Evolutionary conservation across 2,888 invertebrate species (phyloP).

Genomic region (Amblyjoppa proteus): DNA sequence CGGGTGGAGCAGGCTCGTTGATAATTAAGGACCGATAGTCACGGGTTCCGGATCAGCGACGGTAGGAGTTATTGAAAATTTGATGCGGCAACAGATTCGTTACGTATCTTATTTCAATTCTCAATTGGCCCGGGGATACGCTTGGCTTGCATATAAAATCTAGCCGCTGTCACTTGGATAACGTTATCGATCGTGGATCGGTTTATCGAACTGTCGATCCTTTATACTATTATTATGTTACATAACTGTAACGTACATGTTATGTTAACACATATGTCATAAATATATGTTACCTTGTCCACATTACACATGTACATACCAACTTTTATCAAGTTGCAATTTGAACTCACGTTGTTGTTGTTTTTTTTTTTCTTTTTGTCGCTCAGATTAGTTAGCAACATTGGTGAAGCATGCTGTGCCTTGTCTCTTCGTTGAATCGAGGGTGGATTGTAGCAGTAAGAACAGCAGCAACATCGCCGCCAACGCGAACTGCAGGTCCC

Average conservation of each 20-base stretch:
- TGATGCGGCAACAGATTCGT: constrained; percentile 66
- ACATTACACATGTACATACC: neutral
- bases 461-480: constrained; percentile 13
- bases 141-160: constrained; percentile 41
- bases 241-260: too few species aligned
- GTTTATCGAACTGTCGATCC: constrained; percentile 39
- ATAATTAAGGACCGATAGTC: constrained; percentile 73
- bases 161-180: constrained; percentile 31
- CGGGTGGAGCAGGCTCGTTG: neutral
- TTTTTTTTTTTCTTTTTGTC: constrained; percentile 15
- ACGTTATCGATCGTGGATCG: constrained; percentile 36
- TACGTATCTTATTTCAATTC: constrained; percentile 66
- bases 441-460: constrained; percentile 8
- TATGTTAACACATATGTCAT: too few species aligned
- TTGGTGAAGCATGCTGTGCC: constrained; percentile 27
- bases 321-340: neutral
- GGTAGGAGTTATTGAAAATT: constrained; percentile 73
- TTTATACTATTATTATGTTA: neutral
- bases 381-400: constrained; percentile 23
- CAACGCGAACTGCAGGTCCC: constrained; percentile 49
- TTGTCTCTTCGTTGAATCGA: constrained; percentile 12
- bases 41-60: constrained; percentile 66
- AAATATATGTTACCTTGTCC: too few species aligned
- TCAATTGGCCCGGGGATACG: constrained; percentile 44
- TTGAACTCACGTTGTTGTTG: neutral